Evolutionary conservation across 2,888 invertebrate genomes (phyloP), one percentile per base, ranked within the genome.

Genomic region (Macaria liturata): DNA sequence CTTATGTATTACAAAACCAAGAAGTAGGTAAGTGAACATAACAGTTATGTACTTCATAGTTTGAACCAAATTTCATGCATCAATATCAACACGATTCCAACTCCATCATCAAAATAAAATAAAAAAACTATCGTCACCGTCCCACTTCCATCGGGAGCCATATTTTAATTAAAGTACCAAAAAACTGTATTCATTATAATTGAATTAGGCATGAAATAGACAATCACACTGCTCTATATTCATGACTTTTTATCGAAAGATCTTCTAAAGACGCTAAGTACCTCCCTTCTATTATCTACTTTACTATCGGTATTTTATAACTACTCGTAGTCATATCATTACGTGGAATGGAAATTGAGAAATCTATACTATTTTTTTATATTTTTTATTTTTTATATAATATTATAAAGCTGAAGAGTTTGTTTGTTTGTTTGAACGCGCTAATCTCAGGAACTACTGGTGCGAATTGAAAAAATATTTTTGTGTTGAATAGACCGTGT

Each of bases 191-290:
- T 53, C 53, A 72, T 77, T 77, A 64, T 77, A 70, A 69, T 70
- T 65, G 64, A 77, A 80, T 79, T 69, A 72, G 68, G 71, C 78
- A 72, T 81, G 74, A 81, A 83, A 81, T 78, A 71, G 68, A 74
- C 62, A 49, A 59, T 65, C 57, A 64, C 45, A 4, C 50, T 60
- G 47, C 40, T 61, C 62, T 54, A 59, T 59, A 53, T 54, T 57
- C 51, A 61, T 37, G 46, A 39, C 30, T n/a, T 60, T 53, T 55
- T 62, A 52, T 59, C 52, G 52, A 46, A 51, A 62, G 47, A 57
- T 59, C 55, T 55, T 59, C 52, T 49, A 46, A 51, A 62, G 49
- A 57, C 61, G 57, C 54, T 62, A 54, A 42, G 42, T 42, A n/a
- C 42, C 45, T 42, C 1, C 42, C 45, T 62, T 49, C 32, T 62